Percentiles rank a stretch among this genome's conserved stretches.
phyloP scores from a whole-genome alignment of 2,888 invertebrate genomes.

The Carterocephalus palaemon region DNA sequence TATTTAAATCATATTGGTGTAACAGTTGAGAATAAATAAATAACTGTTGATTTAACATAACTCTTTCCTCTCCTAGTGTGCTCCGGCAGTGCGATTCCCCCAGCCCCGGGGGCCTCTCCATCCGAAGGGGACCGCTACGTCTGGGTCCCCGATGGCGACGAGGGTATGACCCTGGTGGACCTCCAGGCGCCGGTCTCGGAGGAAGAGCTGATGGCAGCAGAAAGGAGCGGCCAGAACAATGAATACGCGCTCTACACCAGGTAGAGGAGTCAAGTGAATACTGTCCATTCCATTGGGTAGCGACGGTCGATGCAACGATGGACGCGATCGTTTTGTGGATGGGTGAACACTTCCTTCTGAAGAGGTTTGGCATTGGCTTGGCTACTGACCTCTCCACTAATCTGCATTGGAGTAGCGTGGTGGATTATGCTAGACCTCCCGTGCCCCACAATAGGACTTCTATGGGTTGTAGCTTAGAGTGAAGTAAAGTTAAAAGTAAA shows the following conservation, averaged over 20 bases:
- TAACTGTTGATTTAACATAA: constrained; percentile 12
- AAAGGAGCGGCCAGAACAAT: constrained; percentile 46
- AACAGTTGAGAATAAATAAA: background rate
- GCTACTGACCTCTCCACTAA: no score
- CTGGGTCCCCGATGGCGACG: constrained; percentile 54
- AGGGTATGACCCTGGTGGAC: constrained; percentile 49
- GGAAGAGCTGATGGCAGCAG: constrained; percentile 30
- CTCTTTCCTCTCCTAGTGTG: constrained; percentile 36
- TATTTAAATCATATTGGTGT: background rate
- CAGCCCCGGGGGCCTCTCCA: constrained; percentile 46
- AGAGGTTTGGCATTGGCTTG: no score
- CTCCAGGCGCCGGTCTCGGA: constrained; percentile 41
- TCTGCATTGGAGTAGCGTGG: no score
- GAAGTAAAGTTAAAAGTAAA: no score
- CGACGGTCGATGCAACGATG: no score
- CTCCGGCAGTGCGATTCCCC: constrained; percentile 40
- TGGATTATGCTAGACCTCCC: no score
- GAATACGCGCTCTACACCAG: constrained; percentile 52
- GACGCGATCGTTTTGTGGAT: no score
- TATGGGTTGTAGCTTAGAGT: no score
- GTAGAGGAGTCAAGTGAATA: no score
- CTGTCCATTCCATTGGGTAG: no score
- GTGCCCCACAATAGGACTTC: no score
- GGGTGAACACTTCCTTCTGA: no score
- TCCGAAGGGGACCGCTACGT: constrained; percentile 52